These are phyloP conservation scores for Betta splendens DNA, from an alignment of 2,797 vertebrate genomes.

Conservation along the genomic window DNA sequence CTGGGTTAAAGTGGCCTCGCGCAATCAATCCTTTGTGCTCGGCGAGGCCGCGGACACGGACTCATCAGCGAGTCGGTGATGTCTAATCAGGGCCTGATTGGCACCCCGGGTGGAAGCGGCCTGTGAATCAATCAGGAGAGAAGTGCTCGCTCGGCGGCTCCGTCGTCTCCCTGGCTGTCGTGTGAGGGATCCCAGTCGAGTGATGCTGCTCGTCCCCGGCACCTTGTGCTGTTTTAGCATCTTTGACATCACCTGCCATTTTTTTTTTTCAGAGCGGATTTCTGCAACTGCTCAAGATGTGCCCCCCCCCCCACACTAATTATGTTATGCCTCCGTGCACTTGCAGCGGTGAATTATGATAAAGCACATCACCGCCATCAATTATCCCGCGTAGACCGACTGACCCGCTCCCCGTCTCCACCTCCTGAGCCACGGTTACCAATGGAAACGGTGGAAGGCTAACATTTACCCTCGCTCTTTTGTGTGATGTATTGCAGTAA, in stretches of 20 bases:
- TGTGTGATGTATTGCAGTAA: slow-evolving; percentile 75
- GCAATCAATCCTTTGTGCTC: slow-evolving; percentile 64
- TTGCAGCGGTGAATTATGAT: slow-evolving; percentile 63
- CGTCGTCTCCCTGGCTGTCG: slow-evolving; percentile 42
- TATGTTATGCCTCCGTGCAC: slow-evolving; percentile 44
- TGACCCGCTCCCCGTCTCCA: slow-evolving; percentile 68
- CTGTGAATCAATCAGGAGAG: slow-evolving; percentile 74
- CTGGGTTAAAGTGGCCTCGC: slow-evolving; percentile 51
- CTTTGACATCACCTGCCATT: slow-evolving; percentile 24
- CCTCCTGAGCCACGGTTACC: slow-evolving; percentile 74
- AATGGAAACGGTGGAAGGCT: slow-evolving; percentile 79
- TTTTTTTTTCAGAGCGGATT: slow-evolving; percentile 33
- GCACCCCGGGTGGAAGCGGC: slow-evolving; percentile 68
- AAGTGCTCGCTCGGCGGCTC: slow-evolving; percentile 64
- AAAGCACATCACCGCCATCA: slow-evolving; percentile 63
- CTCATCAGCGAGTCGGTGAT: slow-evolving; percentile 60
- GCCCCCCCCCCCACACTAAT: slow-evolving; percentile 44
- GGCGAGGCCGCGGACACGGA: slow-evolving; percentile 41
- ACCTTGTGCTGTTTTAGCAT: background rate
- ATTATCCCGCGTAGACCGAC: slow-evolving; percentile 58
- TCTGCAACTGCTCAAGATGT: slow-evolving; percentile 27
- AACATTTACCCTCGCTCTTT: slow-evolving; percentile 78
- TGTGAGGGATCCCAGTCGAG: slow-evolving; percentile 15
- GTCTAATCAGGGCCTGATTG: slow-evolving; percentile 79
- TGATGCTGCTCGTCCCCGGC: slow-evolving; percentile 5